Evolutionary conservation across 1,140 invertebrate species (phyloP).

Genomic region (Nomia melanderi): DNA sequence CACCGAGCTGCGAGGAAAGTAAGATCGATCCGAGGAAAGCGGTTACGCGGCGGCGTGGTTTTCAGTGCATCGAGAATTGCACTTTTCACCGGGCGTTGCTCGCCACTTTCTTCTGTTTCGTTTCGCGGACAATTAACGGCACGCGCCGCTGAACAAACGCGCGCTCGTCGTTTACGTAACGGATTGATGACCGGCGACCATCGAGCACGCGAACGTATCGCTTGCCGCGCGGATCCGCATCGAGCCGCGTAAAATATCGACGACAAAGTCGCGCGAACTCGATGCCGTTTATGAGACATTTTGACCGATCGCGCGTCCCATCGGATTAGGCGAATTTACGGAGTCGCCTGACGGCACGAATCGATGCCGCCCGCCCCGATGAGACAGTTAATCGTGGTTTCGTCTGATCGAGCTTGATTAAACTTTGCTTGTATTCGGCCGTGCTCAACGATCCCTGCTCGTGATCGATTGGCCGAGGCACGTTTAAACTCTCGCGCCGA

Average conservation of each 20-base stretch:
- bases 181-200: background rate
- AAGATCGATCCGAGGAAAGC: conserved; percentile 17
- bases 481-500: conserved; percentile 6
- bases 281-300: background rate
- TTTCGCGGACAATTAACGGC: background rate
- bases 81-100: conserved; percentile 20
- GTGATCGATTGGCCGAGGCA: conserved; percentile 25
- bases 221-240: background rate
- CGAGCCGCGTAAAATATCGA: background rate
- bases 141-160: background rate
- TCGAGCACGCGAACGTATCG: too few relatives aligned
- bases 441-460: conserved; percentile 20
- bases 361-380: conserved; percentile 6
- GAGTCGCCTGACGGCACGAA: conserved; percentile 17
- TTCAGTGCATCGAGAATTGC: background rate
- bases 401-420: conserved; percentile 32
- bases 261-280: background rate
- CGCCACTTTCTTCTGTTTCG: conserved; percentile 27
- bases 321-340: conserved; percentile 20
- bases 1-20: background rate
- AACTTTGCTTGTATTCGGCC: conserved; percentile 27
- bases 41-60: background rate
- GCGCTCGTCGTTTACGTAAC: conserved; percentile 1
- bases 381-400: conserved; percentile 38
- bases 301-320: conserved; percentile 10